Conservation (phyloP, 2,113 vertebrate species). For the Apus apus region DNA sequence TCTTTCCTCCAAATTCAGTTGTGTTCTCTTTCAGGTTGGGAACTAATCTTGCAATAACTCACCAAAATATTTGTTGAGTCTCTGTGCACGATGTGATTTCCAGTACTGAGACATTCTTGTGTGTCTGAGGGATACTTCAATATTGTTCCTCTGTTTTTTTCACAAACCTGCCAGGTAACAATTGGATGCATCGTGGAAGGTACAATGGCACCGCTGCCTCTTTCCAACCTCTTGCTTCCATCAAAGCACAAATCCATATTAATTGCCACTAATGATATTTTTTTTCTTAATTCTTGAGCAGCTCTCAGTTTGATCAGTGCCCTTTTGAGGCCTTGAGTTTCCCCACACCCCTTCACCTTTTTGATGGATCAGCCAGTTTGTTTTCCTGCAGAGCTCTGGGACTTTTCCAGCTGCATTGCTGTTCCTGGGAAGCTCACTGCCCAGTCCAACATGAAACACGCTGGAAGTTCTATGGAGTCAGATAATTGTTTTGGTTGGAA, state of each 20-base stretch:
- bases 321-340: too few relatives aligned
- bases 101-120: neutral
- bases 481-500: too few relatives aligned
- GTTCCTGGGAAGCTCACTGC: too few relatives aligned
- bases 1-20: neutral
- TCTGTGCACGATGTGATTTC: neutral
- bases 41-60: neutral
- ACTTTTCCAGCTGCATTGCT: too few relatives aligned
- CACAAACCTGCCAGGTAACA: neutral
- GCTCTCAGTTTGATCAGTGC: too few relatives aligned
- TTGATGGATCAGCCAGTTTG: too few relatives aligned
- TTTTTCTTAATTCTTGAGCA: too few relatives aligned
- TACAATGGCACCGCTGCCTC: neutral
- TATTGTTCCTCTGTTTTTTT: neutral
- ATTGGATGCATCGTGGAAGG: neutral
- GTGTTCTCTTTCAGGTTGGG: neutral
- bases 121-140: neutral
- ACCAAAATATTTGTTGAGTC: neutral
- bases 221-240: neutral
- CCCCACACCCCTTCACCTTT: too few relatives aligned
- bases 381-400: too few relatives aligned
- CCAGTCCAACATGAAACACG: too few relatives aligned
- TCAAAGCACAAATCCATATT: neutral
- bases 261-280: neutral
- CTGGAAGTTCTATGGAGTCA: too few relatives aligned